These are phyloP conservation scores for Morone saxatilis DNA, from an alignment of 2,113 vertebrate species.

Conservation along the genomic window DNA sequence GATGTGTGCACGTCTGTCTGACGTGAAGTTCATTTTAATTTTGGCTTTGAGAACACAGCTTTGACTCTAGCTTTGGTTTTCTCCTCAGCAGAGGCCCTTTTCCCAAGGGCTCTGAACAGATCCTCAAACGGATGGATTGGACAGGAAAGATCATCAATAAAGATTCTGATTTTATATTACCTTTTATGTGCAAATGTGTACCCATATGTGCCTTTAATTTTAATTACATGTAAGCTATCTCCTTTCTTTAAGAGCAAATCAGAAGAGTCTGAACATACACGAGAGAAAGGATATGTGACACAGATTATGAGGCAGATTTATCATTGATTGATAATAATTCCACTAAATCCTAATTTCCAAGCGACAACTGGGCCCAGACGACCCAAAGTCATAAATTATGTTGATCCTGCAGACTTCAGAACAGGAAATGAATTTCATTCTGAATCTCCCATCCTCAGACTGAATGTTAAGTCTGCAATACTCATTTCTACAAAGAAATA, in stretches of 20 bases:
- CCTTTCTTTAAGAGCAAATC: constrained; percentile 11
- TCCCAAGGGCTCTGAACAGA: constrained; percentile 26
- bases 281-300: background rate
- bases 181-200: constrained; percentile 39
- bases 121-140: constrained; percentile 50
- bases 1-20: constrained; percentile 25
- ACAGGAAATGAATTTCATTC: constrained; percentile 17
- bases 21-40: constrained; percentile 56
- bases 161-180: constrained; percentile 27
- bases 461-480: background rate
- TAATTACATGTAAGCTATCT: background rate
- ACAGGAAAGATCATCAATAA: constrained; percentile 54
- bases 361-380: constrained; percentile 1
- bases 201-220: constrained; percentile 24
- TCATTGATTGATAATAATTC: constrained; percentile 50
- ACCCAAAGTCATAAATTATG: constrained; percentile 34
- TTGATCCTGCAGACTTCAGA: constrained; percentile 23
- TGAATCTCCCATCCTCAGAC: background rate
- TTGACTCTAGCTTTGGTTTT: constrained; percentile 47
- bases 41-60: constrained; percentile 56
- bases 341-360: constrained; percentile 32
- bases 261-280: background rate
- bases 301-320: constrained; percentile 27
- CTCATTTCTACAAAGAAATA: constrained; percentile 17
- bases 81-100: constrained; percentile 20